Evolutionary conservation across 37 sponge, comb jelly and placozoan genomes (phyloP).

Genomic region (Eunapius fragilis): DNA sequence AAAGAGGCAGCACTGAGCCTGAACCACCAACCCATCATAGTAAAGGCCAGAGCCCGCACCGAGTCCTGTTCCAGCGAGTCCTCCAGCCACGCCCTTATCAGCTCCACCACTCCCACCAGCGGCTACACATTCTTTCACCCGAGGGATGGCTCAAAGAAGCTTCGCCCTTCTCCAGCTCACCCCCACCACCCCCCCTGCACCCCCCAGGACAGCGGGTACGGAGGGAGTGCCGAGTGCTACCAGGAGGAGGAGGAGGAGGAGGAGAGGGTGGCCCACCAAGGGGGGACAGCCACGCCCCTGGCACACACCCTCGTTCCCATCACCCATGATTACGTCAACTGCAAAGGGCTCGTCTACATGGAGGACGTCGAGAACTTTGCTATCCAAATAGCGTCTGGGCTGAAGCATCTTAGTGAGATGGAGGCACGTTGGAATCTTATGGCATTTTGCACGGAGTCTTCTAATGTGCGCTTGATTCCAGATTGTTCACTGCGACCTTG

Average conservation of each 20-base stretch:
- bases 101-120: not conserved
- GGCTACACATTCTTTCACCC: not conserved
- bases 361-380: conserved; percentile 80
- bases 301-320: conserved; percentile 1
- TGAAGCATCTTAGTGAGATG: conserved; percentile 52
- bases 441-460: not conserved
- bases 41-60: not conserved
- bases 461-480: not conserved
- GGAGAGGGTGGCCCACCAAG: not conserved
- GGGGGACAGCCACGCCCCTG: not conserved
- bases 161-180: not conserved
- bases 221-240: not conserved
- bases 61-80: not conserved
- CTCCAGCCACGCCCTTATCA: not conserved
- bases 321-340: conserved; percentile 54
- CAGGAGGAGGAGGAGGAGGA: not conserved
- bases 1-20: not conserved
- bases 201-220: not conserved
- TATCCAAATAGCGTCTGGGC: conserved; percentile 71
- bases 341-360: conserved; percentile 37
- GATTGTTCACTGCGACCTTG: conserved; percentile 80
- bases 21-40: not conserved
- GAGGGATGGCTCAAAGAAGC: not conserved
- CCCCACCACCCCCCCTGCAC: not conserved
- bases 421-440: conserved; percentile 8